phyloP scores from a whole-genome alignment of 2,113 vertebrate genomes.

The Dipodomys ordii region DNA sequence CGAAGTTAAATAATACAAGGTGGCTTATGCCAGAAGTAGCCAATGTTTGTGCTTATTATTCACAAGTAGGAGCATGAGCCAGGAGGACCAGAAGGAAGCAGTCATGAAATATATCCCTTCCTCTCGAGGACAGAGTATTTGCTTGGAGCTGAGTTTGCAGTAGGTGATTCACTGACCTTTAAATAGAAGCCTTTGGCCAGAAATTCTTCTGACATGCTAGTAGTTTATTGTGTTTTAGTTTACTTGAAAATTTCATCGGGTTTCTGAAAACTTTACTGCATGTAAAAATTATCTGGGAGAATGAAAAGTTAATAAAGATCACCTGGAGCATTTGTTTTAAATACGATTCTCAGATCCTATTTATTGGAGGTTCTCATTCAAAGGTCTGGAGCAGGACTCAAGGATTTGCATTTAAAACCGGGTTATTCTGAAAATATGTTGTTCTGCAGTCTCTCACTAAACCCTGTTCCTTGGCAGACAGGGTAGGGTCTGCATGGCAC shows the following conservation, averaged over 20 bases:
- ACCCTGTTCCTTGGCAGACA: background rate
- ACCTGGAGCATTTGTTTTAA: slow-evolving; percentile 20
- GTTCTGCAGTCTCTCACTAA: background rate
- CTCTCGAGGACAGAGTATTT: background rate
- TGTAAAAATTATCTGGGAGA: slow-evolving; percentile 36
- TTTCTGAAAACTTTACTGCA: background rate
- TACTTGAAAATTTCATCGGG: slow-evolving; percentile 36
- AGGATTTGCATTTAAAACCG: slow-evolving; percentile 23
- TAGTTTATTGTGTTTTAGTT: slow-evolving; percentile 21
- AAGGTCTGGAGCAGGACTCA: slow-evolving; percentile 1
- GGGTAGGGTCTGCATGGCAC: rapidly evolving
- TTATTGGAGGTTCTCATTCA: slow-evolving; percentile 21
- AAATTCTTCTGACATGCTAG: background rate
- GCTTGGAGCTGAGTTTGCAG: background rate
- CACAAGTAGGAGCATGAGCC: background rate
- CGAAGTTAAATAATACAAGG: background rate
- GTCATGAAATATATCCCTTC: background rate
- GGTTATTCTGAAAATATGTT: background rate
- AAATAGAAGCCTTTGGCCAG: background rate
- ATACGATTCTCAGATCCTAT: background rate
- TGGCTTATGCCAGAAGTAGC: slow-evolving; percentile 7
- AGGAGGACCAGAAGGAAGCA: background rate
- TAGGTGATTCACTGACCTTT: slow-evolving; percentile 13
- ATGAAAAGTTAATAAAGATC: slow-evolving; percentile 29
- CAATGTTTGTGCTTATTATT: background rate